phyloP scores from a whole-genome alignment of 2,888 invertebrate species.

The Pachliopta kotzebuea region DNA sequence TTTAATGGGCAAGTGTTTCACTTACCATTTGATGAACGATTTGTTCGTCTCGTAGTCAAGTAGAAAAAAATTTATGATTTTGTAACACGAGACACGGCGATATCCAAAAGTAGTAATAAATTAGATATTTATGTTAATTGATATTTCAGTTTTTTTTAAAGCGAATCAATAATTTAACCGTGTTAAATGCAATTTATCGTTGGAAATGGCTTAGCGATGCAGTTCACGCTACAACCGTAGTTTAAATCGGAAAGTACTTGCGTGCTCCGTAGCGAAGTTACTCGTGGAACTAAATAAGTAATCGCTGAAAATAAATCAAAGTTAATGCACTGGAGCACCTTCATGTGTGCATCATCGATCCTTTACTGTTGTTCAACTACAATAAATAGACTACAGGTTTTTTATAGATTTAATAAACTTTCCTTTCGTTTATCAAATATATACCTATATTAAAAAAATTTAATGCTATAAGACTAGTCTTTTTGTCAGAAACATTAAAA shows the following conservation, averaged over 20 bases:
- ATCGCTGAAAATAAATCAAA: conserved; percentile 78
- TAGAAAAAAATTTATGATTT: no score
- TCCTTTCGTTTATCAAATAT: not conserved
- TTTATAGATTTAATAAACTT: not conserved
- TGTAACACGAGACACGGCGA: no score
- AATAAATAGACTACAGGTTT: not conserved
- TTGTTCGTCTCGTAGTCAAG: no score
- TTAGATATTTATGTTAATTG: not conserved
- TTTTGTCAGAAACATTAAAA: no score
- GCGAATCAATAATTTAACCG: not conserved
- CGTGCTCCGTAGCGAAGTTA: conserved; percentile 65
- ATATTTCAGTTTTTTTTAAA: not conserved
- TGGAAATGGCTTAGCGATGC: conserved; percentile 12
- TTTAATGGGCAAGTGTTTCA: no score
- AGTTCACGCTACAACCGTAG: conserved; percentile 11
- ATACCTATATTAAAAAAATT: no score
- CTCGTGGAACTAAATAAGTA: conserved; percentile 76
- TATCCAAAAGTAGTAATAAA: no score
- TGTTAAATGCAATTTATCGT: conserved; percentile 2
- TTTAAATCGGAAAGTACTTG: conserved; percentile 40
- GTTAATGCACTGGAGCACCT: conserved; percentile 77
- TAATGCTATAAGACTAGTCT: no score
- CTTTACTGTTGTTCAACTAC: conserved; percentile 33
- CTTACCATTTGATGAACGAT: no score
- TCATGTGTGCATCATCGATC: conserved; percentile 67